Base-by-base conservation (phyloP, 2,113 vertebrate genomes). In the Neofelis nebulosa region DNA sequence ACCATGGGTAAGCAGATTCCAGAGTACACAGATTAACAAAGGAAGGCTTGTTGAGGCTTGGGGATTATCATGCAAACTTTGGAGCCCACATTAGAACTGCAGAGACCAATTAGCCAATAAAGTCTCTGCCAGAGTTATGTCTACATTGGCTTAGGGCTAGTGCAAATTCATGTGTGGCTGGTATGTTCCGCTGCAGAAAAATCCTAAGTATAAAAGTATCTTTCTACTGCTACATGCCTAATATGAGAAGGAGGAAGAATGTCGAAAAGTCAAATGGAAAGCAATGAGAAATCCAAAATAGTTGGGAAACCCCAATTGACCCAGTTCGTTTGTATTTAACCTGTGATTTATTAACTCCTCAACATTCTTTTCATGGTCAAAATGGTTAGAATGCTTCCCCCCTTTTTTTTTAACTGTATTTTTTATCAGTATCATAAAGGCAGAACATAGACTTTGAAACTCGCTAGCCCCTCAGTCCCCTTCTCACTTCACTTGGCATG, bases 21-120 rank as follows among this genome's bases (percentile, higher is more conserved):
- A 52, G 81, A 50, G 73, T 41, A 52, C 8, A n/a, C 0, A 91
- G 36, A 74, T 84, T 50, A 79, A 87, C 0, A 13, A 69, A 50
- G 36, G 57, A 66, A 92, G 31, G 31, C 71, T 83, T 97, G 73
- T 69, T 85, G 52, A 92, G 45, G 96, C 78, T 87, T 89, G 81
- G 50, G 41, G 50, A 68, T 55, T 78, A 85, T 57, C 52, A 27
- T 36, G 57, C 31, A 31, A 41, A 94, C 36, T 95, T 78, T 79
- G 63, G 73, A 90, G 55, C 48, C 61, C 69, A 14, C 12, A 48
- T 48, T 74, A 78, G n/a, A 95, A 66, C 3, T 78, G 23, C 52
- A 91, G 27, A 93, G 48, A 93, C 66, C 48, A 91, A 65, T 69
- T 73, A 96, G 76, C 45, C 71, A 48, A 33, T 69, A 55, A 69